Evolutionary conservation across 2,113 vertebrate species (phyloP).

Genomic region (Nyctereutes procyonoides): DNA sequence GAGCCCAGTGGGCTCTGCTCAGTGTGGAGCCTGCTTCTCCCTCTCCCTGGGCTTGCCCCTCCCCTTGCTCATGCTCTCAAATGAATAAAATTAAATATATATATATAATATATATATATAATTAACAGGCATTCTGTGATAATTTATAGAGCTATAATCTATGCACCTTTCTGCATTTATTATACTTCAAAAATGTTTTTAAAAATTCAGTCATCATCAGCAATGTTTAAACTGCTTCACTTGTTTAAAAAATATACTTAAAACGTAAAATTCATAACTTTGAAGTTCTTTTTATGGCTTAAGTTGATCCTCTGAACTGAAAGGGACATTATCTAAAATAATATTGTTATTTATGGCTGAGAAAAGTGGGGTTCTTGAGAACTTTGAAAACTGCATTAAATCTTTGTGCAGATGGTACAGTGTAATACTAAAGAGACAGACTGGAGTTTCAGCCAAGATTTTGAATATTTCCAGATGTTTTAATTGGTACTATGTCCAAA

Average conservation of each 20-base stretch:
- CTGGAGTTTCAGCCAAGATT: constrained; percentile 13
- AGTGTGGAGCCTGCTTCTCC: background rate
- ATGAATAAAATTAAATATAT: background rate
- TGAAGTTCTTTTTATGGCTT: background rate
- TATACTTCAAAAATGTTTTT: background rate
- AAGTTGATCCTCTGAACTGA: background rate
- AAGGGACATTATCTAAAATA: background rate
- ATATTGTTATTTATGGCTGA: constrained; percentile 21
- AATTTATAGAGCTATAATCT: background rate
- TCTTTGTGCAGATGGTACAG: background rate
- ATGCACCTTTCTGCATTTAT: background rate
- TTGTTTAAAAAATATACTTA: background rate
- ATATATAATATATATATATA: too few species aligned
- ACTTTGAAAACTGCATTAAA: background rate
- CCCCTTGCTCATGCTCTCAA: background rate
- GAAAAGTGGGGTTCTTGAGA: background rate
- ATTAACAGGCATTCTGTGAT: background rate
- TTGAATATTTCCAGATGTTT: constrained; percentile 38
- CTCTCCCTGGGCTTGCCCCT: background rate
- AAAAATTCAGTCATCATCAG: background rate
- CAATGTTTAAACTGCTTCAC: background rate
- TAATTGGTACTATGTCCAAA: background rate
- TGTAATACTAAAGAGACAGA: background rate
- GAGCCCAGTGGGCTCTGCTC: background rate
- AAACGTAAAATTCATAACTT: constrained; percentile 7